These are phyloP conservation scores for Folsomia manolachei DNA, from an alignment of 2,888 invertebrate species.

Conservation along the genomic window DNA sequence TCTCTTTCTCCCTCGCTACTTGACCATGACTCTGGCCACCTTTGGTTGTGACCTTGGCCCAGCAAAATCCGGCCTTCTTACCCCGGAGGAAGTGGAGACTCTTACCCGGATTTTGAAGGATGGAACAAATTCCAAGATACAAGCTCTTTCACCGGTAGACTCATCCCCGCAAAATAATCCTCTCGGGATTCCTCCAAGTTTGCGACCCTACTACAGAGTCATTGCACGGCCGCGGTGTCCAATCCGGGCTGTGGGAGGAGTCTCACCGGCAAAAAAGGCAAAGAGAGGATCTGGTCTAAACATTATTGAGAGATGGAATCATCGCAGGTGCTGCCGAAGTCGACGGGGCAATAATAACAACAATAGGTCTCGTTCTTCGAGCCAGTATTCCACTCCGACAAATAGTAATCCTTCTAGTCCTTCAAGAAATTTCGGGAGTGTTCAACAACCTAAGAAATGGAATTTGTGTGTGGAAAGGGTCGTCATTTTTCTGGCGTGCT, in stretches of 20 bases:
- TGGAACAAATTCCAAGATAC: neutral
- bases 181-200: conserved; percentile 15
- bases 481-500: conserved; percentile 31
- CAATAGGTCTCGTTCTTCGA: conserved; percentile 20
- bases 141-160: neutral
- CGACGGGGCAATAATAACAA: neutral
- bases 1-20: conserved; percentile 65
- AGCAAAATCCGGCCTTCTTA: conserved; percentile 32
- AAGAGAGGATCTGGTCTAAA: neutral
- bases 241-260: neutral
- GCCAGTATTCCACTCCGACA: conserved; percentile 13
- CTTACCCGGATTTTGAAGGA: neutral
- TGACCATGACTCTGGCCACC: conserved; percentile 58
- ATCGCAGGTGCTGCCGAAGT: conserved; percentile 6
- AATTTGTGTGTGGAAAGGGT: conserved; percentile 27
- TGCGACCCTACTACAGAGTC: conserved; percentile 19
- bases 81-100: conserved; percentile 21
- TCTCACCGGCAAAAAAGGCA: conserved; percentile 11
- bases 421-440: neutral
- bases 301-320: neutral
- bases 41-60: conserved; percentile 39
- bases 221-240: conserved; percentile 15
- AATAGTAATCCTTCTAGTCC: conserved; percentile 20
- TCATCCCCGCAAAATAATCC: conserved; percentile 10
- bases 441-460: conserved; percentile 19